Conservation (phyloP, 2,888 invertebrate species). For the Scaptomyza cyrtandrae region DNA sequence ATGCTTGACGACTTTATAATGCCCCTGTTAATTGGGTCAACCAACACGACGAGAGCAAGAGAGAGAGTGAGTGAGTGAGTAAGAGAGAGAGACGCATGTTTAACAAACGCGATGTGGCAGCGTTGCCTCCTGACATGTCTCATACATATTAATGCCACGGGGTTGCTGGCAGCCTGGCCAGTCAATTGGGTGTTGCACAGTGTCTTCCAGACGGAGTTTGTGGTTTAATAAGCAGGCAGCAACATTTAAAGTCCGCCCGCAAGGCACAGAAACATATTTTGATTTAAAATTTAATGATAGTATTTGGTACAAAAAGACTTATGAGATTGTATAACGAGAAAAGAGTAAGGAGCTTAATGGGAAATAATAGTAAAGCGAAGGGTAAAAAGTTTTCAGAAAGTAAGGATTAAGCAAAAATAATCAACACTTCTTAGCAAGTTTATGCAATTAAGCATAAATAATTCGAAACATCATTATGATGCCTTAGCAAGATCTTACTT, state of each 20-base stretch:
- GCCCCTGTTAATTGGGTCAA: slow-evolving; percentile 72
- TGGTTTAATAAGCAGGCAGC: slow-evolving; percentile 9
- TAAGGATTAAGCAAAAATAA: no score
- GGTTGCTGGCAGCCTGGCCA: neutral
- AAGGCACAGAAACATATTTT: slow-evolving; percentile 6
- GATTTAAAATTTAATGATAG: slow-evolving; percentile 14
- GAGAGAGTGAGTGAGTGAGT: neutral
- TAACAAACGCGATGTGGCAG: slow-evolving; percentile 77
- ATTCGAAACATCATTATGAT: no score
- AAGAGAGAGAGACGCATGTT: slow-evolving; percentile 31
- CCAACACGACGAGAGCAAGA: slow-evolving; percentile 25
- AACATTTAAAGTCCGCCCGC: neutral
- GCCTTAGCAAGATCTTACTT: no score
- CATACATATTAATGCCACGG: slow-evolving; percentile 71
- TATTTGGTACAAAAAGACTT: neutral
- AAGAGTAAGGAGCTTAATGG: neutral
- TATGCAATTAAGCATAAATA: no score
- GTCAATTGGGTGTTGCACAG: slow-evolving; percentile 51
- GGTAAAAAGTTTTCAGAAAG: neutral
- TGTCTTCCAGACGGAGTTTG: neutral
- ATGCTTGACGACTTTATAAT: slow-evolving; percentile 73
- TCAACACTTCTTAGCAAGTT: no score
- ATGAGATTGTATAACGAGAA: neutral
- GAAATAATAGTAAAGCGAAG: neutral
- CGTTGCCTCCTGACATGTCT: slow-evolving; percentile 69